A percentile compares a stretch with the other conserved stretches of the same genome.
phyloP scores from a whole-genome alignment of 1,140 invertebrate species.

The Drosophila ficusphila region DNA sequence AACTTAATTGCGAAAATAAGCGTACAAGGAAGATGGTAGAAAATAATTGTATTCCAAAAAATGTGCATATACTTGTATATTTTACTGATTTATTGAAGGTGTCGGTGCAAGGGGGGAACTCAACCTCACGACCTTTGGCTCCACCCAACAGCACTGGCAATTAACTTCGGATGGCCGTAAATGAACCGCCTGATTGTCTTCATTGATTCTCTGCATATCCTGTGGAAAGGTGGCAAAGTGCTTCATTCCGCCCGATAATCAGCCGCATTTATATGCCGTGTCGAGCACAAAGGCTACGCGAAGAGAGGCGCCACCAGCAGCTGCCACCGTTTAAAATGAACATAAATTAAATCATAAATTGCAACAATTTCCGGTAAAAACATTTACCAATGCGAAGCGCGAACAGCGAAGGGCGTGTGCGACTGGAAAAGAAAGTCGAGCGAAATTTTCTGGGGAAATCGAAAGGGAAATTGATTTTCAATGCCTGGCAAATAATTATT shows the following conservation, averaged over 20 bases:
- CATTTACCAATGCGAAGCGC: slow-evolving; percentile 45
- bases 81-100: neutral
- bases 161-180: slow-evolving; percentile 52
- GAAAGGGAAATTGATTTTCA: slow-evolving; percentile 81
- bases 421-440: slow-evolving; percentile 10
- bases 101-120: too few relatives aligned
- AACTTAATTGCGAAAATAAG: slow-evolving; percentile 50
- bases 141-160: slow-evolving; percentile 16
- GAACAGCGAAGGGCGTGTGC: slow-evolving; percentile 26
- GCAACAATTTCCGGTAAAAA: slow-evolving; percentile 74
- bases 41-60: slow-evolving; percentile 11
- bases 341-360: slow-evolving; percentile 83
- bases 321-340: slow-evolving; percentile 68
- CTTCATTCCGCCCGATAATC: slow-evolving; percentile 59
- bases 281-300: slow-evolving; percentile 22
- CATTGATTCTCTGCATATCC: slow-evolving; percentile 31
- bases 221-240: slow-evolving; percentile 20
- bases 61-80: neutral
- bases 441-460: slow-evolving; percentile 58
- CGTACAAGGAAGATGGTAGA: slow-evolving; percentile 3
- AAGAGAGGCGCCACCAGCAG: slow-evolving; percentile 7
- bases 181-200: slow-evolving; percentile 66
- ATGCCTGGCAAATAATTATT: slow-evolving; percentile 80
- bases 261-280: slow-evolving; percentile 75
- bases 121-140: too few relatives aligned